Base-by-base conservation (phyloP, 2,888 invertebrate species). In the Latheticus oryzae region DNA sequence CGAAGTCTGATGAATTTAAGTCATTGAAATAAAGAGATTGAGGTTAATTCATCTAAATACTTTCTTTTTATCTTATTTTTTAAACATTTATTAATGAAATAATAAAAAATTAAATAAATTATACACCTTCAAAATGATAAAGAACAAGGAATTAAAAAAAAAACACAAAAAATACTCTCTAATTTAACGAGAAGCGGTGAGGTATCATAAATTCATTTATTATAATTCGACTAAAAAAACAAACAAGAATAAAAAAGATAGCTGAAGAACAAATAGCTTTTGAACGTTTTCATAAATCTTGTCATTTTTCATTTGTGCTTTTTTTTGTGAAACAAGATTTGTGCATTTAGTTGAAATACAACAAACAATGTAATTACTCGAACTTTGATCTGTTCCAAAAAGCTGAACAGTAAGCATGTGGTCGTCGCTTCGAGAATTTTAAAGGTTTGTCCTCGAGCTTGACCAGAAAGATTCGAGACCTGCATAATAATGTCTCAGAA, bases 321-420 rank as follows among this genome's bases (percentile, higher is more conserved):
- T 7, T 30, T 30, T 30, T 30, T 9, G 3, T 7, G 3, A 7
- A 26, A 4, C 26, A 8, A n/a, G n/a, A n/a, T n/a, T n/a, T n/a
- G n/a, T n/a, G n/a, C n/a, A n/a, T n/a, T n/a, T n/a, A n/a, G n/a
- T 28, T 28, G 9, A 28, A 19, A 19, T 37, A 15, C 40, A 13
- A 15, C 26, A 24, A 40, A 40, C 15, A 40, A 12, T 40, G n/a
- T 40, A 24, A 40, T 43, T 28, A 45, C 21, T 8, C 45, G 32
- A 13, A 21, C 32, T 45, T 45, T 32, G 32, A 45, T 32, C 32
- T 45, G 30, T 45, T 13, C 19, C 32, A 17, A 45, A 45, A 45
- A 21, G 19, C 21, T 11, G 21, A 43, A 45, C 32, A 30, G 21
- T 15, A 17, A 16, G 15, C 12, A 16, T 23, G 38, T 13, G 24